Evolutionary conservation across 2,113 vertebrate species (phyloP).

Genomic region (Tupaia chinensis): DNA sequence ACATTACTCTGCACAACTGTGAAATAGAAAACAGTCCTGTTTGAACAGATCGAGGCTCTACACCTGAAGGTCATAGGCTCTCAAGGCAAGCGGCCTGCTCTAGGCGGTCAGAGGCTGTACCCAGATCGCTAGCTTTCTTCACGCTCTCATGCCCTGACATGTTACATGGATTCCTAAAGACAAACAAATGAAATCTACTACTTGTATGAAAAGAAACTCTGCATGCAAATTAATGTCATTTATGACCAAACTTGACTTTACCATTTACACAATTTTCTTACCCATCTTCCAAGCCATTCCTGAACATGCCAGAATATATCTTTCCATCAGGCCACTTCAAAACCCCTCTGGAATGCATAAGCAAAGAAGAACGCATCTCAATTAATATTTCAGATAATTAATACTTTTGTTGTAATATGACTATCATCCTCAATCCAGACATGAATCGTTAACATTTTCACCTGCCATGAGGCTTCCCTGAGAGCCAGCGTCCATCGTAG

Average conservation of each 20-base stretch:
- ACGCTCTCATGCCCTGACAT: background rate
- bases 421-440: background rate
- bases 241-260: background rate
- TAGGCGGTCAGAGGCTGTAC: background rate
- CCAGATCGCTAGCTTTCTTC: background rate
- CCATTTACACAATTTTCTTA: conserved; percentile 82
- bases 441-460: conserved; percentile 76
- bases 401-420: background rate
- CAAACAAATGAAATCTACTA: background rate
- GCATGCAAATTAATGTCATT: background rate
- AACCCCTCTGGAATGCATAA: conserved; percentile 89
- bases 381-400: background rate
- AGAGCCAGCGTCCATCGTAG: conserved; percentile 95
- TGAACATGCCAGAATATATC: conserved; percentile 95
- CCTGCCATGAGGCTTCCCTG: conserved; percentile 97
- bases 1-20: background rate
- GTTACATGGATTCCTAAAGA: background rate
- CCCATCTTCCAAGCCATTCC: conserved; percentile 97
- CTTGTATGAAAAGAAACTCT: conserved; percentile 26
- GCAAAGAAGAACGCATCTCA: conserved; percentile 12
- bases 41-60: background rate
- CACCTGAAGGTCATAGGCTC: background rate
- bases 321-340: conserved; percentile 97
- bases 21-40: background rate
- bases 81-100: background rate